Evolutionary conservation across 2,888 invertebrate species (phyloP), one percentile per base, ranked within the genome.

Genomic region (Zhengitettix transpicula): DNA sequence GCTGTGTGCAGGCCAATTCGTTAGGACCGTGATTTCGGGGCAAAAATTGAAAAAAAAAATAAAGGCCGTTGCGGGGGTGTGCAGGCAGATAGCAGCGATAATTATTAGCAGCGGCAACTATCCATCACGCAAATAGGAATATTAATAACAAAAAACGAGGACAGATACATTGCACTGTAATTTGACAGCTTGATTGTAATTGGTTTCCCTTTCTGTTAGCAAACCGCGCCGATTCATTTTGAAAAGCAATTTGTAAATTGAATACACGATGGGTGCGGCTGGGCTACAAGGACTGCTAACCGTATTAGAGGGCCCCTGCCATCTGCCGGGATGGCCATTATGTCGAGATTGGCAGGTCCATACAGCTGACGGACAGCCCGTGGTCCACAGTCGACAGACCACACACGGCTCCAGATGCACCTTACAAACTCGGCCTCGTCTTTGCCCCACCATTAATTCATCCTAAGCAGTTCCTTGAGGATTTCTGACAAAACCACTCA

Each of bases 201-300:
- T 59, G 52, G 52, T 56, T 60, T 56, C 16, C 52, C 52, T 40
- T 42, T 40, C n/a, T 56, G 44, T 51, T 16, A 28, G 17, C 59
- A 59, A 55, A 58, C 54, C 58, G 40, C 57, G 58, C 54, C 62
- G 61, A 61, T 64, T 64, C 59, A 57, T 63, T 63, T 65, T 64
- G 62, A 63, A 62, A 63, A 63, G 63, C 62, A 64, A 65, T 65
- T 65, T 64, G 61, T 64, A 64, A 63, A 64, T 60, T 63, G 64
- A 61, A 63, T 60, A 55, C 59, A 51, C 51, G 47, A 55, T 47
- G 54, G 55, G 56, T 42, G 58, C 56, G 28, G 15, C 42, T 14
- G 42, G 40, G 10, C 42, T 42, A 42, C 28, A 28, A 28, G 28
- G 28, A 28, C 28, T 42, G 56, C 40, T 42, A 42, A 16, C n/a